Conservation (phyloP, 2,113 vertebrate genomes). For the Periophthalmodon schlosseri region DNA sequence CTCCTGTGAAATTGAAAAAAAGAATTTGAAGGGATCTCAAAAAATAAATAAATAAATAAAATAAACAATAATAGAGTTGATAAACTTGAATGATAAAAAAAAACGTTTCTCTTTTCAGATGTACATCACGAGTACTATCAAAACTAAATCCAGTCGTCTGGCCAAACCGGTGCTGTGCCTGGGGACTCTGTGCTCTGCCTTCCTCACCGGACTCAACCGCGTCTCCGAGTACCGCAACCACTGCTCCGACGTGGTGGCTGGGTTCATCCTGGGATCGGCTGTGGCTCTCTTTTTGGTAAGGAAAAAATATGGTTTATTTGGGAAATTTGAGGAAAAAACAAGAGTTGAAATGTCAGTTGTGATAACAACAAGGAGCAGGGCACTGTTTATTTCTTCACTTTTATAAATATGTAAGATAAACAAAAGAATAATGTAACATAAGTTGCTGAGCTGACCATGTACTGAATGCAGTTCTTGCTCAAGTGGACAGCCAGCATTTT, state of each 20-base stretch:
- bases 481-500: no score
- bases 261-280: conserved; percentile 91
- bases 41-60: neutral
- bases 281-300: conserved; percentile 94
- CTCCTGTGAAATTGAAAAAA: conserved; percentile 16
- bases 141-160: conserved; percentile 94
- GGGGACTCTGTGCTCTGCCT: conserved; percentile 92
- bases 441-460: no score
- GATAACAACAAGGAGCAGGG: no score
- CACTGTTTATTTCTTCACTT: no score
- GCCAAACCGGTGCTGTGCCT: conserved; percentile 96
- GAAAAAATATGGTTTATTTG: neutral
- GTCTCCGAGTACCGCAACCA: conserved; percentile 98
- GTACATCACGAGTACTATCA: conserved; percentile 99
- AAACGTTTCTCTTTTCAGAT: conserved; percentile 77
- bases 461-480: no score
- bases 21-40: neutral
- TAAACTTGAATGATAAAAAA: no score
- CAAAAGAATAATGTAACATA: no score
- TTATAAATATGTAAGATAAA: no score
- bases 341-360: no score
- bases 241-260: conserved; percentile 94
- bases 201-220: conserved; percentile 92
- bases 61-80: neutral
- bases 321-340: no score